These are phyloP conservation scores for Dryas iulia DNA, from an alignment of 1,140 invertebrate species.

Conservation along the genomic window DNA sequence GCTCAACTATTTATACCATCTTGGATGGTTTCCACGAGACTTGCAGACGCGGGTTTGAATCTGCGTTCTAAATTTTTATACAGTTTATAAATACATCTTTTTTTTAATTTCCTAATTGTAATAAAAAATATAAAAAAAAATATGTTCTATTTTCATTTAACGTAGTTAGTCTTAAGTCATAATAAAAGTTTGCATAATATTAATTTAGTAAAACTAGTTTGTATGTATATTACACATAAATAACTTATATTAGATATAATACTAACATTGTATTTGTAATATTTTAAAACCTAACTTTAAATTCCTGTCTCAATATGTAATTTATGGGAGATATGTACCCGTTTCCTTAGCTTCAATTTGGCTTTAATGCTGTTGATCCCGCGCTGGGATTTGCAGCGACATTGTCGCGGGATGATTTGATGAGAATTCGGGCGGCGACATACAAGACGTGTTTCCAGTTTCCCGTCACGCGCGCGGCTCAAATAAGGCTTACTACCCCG, in stretches of 20 bases:
- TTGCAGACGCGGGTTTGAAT: too few species aligned
- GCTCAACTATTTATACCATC: not conserved
- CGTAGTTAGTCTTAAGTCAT: too few species aligned
- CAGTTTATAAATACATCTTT: too few species aligned
- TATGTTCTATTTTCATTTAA: too few species aligned
- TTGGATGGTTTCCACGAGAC: too few species aligned
- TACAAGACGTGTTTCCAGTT: conserved; percentile 72
- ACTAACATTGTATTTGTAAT: not conserved
- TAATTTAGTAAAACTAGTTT: too few species aligned
- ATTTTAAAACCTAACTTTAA: conserved; percentile 9
- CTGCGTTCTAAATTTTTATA: too few species aligned
- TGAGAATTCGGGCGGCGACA: conserved; percentile 74
- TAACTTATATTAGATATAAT: not conserved
- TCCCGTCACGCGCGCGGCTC: conserved; percentile 74
- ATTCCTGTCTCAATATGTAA: conserved; percentile 27
- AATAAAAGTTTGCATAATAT: too few species aligned
- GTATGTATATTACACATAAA: not conserved
- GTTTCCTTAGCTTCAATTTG: conserved; percentile 66
- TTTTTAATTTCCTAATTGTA: too few species aligned
- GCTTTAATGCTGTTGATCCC: conserved; percentile 75
- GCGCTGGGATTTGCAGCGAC: conserved; percentile 70
- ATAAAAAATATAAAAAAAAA: too few species aligned
- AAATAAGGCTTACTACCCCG: conserved; percentile 75
- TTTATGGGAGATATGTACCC: conserved; percentile 54
- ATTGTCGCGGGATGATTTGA: conserved; percentile 75